Base-by-base conservation (phyloP, 2,797 vertebrate genomes). In the Enteromius afrohamiltoni region DNA sequence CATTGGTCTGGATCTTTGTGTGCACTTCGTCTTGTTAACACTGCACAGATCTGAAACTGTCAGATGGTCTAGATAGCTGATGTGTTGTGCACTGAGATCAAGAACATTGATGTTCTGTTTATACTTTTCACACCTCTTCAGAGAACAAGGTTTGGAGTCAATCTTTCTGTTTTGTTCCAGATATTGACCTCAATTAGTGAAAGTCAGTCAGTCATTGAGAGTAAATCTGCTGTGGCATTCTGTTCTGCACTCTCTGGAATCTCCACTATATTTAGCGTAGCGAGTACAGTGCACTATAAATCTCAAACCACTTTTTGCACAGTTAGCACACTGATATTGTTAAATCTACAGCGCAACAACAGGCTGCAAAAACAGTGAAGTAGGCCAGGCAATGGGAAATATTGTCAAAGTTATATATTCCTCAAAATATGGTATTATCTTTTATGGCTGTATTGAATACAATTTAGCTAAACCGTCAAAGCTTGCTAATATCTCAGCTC, bases 171-270 rank as follows among this genome's bases (percentile, higher is more conserved):
- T 79, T 68, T 79, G n/a, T 69, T 69, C 64, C 77, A 69, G 49
- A 69, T 71, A 71, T 45, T 80, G 34, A 80, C 53, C 78, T 80
- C 17, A 45, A 58, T 80, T 71, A 70, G 79, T 80, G 51, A 71
- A 80, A 80, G 79, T 71, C 79, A 71, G 77, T 34, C 29, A 79
- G 23, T 60, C 67, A 42, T 60, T 58, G 68, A 45, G 79, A 45
- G 51, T 80, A 37, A 71, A 70, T n/a, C 37, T 11, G 8, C 64
- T 69, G 8, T 69, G n/a, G 49, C n/a, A 21, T 68, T 68, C 64
- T 40, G 64, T 68, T 68, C 31, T 69, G 47, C 62, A 53, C 77
- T 69, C 77, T 69, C 47, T 55, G 64, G 65, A 69, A 68, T 79
- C 79, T 70, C 53, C 23, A 58, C 40, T 82, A 82, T 74, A 64